These are phyloP conservation scores for Nasonia giraulti DNA, from an alignment of 1,140 invertebrate genomes.

Conservation along the genomic window DNA sequence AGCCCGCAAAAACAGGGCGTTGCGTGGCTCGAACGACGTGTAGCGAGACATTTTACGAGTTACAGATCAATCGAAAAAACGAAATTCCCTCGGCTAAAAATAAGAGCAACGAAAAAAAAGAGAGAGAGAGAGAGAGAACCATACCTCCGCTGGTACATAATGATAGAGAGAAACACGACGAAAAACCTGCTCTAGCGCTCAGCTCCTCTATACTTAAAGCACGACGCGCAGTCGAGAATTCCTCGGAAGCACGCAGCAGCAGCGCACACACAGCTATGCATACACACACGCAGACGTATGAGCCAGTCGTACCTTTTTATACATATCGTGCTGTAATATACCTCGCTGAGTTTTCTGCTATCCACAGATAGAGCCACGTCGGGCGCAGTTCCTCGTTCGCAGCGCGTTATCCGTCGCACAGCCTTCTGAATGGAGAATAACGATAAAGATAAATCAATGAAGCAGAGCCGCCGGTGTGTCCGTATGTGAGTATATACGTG, in stretches of 20 bases:
- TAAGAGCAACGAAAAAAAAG: background rate
- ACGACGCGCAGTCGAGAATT: conserved; percentile 15
- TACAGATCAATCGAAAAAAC: background rate
- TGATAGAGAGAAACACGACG: conserved; percentile 8
- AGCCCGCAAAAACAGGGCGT: too few relatives aligned
- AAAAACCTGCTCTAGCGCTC: conserved; percentile 31
- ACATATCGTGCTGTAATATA: background rate
- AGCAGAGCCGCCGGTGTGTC: background rate
- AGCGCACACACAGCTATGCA: background rate
- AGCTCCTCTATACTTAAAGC: conserved; percentile 21
- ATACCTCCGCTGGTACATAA: background rate
- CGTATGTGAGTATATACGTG: background rate
- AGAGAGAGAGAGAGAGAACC: background rate
- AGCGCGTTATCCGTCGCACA: background rate
- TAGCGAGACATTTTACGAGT: too few relatives aligned
- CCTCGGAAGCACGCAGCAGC: conserved; percentile 2
- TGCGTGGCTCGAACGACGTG: background rate
- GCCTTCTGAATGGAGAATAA: background rate
- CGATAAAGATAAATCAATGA: conserved; percentile 2
- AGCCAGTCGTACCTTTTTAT: background rate
- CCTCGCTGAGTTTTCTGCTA: conserved; percentile 6
- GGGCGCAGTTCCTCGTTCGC: background rate
- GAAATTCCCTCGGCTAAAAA: conserved; percentile 22
- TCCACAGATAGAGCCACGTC: background rate
- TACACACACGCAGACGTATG: background rate